Base-by-base conservation (phyloP, 2,113 vertebrate genomes). In the Pachycephala philippinensis region DNA sequence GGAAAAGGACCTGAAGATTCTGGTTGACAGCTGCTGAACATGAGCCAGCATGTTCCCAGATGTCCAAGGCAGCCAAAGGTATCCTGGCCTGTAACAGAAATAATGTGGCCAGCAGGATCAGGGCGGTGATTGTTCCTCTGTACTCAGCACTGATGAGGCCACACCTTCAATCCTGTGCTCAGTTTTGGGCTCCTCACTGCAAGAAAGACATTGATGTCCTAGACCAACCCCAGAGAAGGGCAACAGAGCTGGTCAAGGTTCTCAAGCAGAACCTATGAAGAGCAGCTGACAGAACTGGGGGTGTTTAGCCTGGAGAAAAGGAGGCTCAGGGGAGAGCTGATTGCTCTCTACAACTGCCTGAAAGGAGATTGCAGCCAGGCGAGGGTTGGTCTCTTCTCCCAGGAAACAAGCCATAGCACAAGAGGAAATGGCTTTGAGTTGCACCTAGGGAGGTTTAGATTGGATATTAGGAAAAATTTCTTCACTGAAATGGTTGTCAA, bases 161-260 rank as follows among this genome's bases (percentile, higher is more conserved):
- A 15, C 18, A 49, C 24, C 8, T 35, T 4, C 0, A 47, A 22
- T 83, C 6, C 17, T 2, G 2, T 53, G 40, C 3, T 26, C 35
- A 20, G 8, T 35, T 54, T 26, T 61, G 26, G 24, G 17, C 8
- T 24, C 8, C 5, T 26, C 40, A 13, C 21, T 23, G 35, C 26
- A 40, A 54, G 21, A 40, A 39, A 21, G 63, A 35, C 6, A 13
- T 2, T 49, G 54, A 69, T 14, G 22, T 20, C 15, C 21, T 70
- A 47, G 31, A 54, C 8, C 37, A 39, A 39, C 37, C 10, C 63
- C 31, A 49, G 40, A 56, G 49, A 69, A 69, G 0, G 6, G 5
- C 26, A 33, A 33, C 0, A 0, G 7, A 54, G 5, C 2, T 69
- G 35, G 35, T 35, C 17, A 63, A 49, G 31, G 18, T 6, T 69